Evolutionary conservation across 2,888 invertebrate species (phyloP).

Genomic region (Homarus gammarus): DNA sequence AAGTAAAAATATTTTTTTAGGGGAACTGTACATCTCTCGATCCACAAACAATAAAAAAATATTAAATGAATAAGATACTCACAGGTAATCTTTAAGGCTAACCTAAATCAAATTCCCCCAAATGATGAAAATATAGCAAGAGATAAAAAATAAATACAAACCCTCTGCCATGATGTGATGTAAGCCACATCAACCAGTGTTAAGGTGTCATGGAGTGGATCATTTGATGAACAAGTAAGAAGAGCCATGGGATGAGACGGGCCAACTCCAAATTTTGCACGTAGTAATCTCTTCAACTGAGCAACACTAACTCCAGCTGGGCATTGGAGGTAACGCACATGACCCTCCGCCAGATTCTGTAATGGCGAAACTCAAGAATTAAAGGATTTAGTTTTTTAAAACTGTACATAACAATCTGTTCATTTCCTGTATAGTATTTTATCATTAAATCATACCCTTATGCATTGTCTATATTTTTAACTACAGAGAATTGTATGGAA

Average conservation of each 20-base stretch:
- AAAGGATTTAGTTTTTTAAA: neutral
- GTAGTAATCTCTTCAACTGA: conserved; percentile 92
- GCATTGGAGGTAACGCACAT: conserved; percentile 89
- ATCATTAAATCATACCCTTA: too few relatives aligned
- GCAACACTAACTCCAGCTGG: conserved; percentile 93
- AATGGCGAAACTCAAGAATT: neutral
- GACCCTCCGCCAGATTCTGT: conserved; percentile 22
- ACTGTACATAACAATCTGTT: neutral
- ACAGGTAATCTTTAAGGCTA: too few relatives aligned
- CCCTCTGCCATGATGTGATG: conserved; percentile 71
- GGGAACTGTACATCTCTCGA: too few relatives aligned
- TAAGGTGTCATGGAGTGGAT: conserved; percentile 60
- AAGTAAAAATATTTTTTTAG: too few relatives aligned
- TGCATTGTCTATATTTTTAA: too few relatives aligned
- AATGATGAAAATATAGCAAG: neutral
- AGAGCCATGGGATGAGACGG: conserved; percentile 59
- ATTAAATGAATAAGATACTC: neutral
- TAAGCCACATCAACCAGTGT: conserved; percentile 72
- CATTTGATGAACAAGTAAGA: conserved; percentile 49
- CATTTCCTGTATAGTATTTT: too few relatives aligned
- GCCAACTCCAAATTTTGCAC: conserved; percentile 85
- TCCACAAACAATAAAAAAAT: too few relatives aligned
- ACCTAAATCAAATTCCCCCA: too few relatives aligned
- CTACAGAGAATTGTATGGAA: too few relatives aligned
- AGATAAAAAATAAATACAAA: conserved; percentile 14